Evolutionary conservation across 2,888 invertebrate genomes (phyloP), one percentile per base, ranked within the genome.

Genomic region (Tortricodes alternella): DNA sequence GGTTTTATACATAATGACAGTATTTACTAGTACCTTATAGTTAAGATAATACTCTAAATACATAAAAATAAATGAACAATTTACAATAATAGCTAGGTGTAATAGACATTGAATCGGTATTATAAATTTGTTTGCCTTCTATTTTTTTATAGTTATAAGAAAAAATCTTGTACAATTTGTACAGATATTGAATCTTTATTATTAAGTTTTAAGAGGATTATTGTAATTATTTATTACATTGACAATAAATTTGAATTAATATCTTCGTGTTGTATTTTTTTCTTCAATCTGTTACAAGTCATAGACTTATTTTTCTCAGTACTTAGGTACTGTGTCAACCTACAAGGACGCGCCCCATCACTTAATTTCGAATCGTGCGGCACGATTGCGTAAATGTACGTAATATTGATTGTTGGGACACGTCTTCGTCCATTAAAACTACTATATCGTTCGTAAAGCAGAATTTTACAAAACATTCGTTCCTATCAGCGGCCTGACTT

Each of bases 161-260:
- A 50, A 53, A 67, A 67, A 59, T 69, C 59, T 74, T 85, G 88
- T 89, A 88, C 88, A 85, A 80, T n/a, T 83, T 87, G 89, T 88
- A 87, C 86, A 88, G 85, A 75, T 71, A 72, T 74, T 82, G 89
- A 85, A 89, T 89, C 89, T 89, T 50, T 77, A 80, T 73, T 70
- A 51, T 65, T 69, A 73, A 61, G 68, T 67, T 50, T 65, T 82
- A 85, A 80, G 76, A n/a, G n/a, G n/a, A 69, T 66, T 72, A 73
- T 70, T 78, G 70, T 80, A 78, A 78, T 68, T 83, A 85, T 86
- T 88, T 88, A 87, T 88, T 85, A 66, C 66, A 44, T 57, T 53
- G 11, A 44, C 53, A 52, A 50, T 55, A 60, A 51, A 58, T 11
- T 46, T 46, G 46, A 43, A 35, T 51, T 61, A 67, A 32, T 44